These are phyloP conservation scores for Diorhabda elongata DNA, from an alignment of 1,140 invertebrate genomes.

Conservation along the genomic window DNA sequence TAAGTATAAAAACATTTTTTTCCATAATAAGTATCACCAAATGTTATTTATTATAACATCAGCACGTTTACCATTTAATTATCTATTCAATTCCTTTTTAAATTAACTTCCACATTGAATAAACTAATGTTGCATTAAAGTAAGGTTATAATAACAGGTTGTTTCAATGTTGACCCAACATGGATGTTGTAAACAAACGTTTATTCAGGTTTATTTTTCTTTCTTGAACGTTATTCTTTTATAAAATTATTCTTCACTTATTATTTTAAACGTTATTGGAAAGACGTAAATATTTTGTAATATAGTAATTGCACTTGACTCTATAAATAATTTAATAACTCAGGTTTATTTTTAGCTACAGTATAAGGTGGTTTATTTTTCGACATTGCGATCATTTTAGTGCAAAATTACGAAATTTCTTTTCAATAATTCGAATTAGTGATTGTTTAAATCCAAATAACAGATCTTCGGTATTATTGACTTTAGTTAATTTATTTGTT, in stretches of 20 bases:
- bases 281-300: neutral
- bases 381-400: neutral
- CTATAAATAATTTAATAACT: neutral
- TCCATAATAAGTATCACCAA: too few species aligned
- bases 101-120: too few species aligned
- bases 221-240: too few species aligned
- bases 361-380: neutral
- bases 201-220: neutral
- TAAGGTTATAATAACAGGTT: constrained; percentile 2
- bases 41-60: too few species aligned
- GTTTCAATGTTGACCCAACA: neutral
- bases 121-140: neutral
- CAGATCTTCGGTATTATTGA: neutral
- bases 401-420: neutral
- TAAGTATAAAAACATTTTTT: too few species aligned
- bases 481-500: neutral
- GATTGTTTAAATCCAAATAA: neutral
- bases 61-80: too few species aligned
- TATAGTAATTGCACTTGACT: neutral
- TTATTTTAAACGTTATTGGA: neutral
- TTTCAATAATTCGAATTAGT: neutral
- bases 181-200: neutral
- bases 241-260: too few species aligned
- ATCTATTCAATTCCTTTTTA: too few species aligned
- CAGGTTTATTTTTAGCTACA: neutral